A percentile compares a stretch with the other conserved stretches of the same genome.
phyloP scores from a whole-genome alignment of 1,140 invertebrate genomes.

The Chelonus insularis region DNA sequence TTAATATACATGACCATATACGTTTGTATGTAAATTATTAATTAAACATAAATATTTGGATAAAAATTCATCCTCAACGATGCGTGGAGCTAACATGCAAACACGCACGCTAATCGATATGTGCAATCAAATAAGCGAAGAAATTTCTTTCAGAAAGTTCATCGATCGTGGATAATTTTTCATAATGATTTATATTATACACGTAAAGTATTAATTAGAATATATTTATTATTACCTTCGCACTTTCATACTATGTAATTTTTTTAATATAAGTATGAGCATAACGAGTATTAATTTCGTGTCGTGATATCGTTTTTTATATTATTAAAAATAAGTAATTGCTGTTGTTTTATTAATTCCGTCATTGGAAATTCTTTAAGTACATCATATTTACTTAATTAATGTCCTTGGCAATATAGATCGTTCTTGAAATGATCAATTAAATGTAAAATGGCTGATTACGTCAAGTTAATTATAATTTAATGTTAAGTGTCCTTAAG shows the following conservation, averaged over 20 bases:
- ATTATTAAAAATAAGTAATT: no score
- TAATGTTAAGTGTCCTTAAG: no score
- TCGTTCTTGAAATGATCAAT: neutral
- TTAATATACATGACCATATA: no score
- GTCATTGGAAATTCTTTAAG: no score
- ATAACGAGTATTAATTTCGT: neutral
- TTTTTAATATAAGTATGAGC: neutral
- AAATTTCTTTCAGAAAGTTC: constrained; percentile 7
- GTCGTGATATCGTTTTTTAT: no score
- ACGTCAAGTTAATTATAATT: neutral
- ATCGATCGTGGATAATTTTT: constrained; percentile 1
- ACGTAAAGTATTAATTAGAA: neutral
- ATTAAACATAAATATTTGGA: no score
- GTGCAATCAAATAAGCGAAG: neutral
- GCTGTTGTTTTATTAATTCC: no score
- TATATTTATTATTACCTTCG: neutral
- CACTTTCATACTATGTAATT: neutral
- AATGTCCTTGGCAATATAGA: neutral
- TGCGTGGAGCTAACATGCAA: neutral
- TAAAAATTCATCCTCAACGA: no score
- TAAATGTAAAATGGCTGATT: neutral
- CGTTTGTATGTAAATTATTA: no score
- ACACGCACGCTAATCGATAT: neutral
- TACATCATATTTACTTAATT: no score
- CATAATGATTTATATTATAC: neutral